Conservation (phyloP, 2,888 invertebrate genomes). For the Pristionchus entomophagus region DNA sequence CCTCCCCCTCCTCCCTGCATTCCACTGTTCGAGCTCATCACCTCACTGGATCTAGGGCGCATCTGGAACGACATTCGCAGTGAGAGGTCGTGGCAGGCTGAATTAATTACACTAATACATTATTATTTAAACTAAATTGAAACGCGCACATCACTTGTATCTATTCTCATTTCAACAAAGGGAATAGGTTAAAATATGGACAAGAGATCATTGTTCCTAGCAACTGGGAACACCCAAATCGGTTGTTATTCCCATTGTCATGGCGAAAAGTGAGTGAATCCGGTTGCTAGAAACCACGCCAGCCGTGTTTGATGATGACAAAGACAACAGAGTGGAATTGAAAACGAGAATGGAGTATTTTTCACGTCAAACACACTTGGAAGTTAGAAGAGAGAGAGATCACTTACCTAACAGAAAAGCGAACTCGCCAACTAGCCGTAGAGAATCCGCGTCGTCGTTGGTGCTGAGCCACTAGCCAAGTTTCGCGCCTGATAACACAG, state of each 20-base stretch:
- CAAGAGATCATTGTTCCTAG: too few species aligned
- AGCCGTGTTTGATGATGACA: background rate
- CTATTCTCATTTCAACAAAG: too few species aligned
- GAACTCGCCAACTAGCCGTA: slow-evolving; percentile 23
- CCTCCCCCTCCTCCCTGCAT: background rate
- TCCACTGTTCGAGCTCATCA: slow-evolving; percentile 2
- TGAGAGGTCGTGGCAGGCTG: background rate
- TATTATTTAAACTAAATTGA: too few species aligned
- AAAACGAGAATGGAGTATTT: background rate
- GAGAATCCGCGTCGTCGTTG: background rate
- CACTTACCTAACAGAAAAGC: slow-evolving; percentile 14
- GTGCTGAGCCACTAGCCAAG: slow-evolving; percentile 22
- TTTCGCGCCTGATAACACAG: slow-evolving; percentile 15
- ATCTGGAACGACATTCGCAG: slow-evolving; percentile 22
- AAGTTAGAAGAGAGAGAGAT: background rate
- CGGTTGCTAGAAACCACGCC: background rate
- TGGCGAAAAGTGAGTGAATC: too few species aligned
- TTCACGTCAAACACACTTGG: background rate
- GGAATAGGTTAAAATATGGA: too few species aligned
- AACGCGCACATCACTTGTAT: too few species aligned
- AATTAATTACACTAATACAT: too few species aligned
- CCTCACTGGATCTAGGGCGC: slow-evolving; percentile 38
- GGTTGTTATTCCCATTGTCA: too few species aligned
- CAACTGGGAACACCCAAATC: too few species aligned
- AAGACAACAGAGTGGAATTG: background rate